Conservation (phyloP, 2,113 vertebrate genomes). For the Callionymus lyra region DNA sequence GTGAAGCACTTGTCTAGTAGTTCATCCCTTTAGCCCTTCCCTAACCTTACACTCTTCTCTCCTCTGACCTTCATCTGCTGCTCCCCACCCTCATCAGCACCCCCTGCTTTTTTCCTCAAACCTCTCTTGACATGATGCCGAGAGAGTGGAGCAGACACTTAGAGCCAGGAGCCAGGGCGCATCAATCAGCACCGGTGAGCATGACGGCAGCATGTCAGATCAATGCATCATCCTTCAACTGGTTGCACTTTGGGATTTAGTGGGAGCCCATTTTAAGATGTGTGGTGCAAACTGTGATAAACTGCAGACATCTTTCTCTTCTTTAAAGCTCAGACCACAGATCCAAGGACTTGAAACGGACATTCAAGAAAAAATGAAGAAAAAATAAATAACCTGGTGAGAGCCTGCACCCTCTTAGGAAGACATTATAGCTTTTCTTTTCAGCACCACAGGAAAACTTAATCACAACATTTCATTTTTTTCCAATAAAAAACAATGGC, state of each 20-base stretch:
- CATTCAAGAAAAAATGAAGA: no score
- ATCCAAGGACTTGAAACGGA: no score
- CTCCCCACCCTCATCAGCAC: slow-evolving; percentile 12
- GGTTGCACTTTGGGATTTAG: slow-evolving; percentile 36
- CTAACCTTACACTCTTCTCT: slow-evolving; percentile 26
- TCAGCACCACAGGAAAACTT: no score
- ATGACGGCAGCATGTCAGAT: slow-evolving; percentile 39
- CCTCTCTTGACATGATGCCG: slow-evolving; percentile 35
- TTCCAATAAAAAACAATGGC: no score
- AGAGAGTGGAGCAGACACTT: slow-evolving; percentile 35
- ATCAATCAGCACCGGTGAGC: slow-evolving; percentile 45
- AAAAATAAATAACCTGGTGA: no score
- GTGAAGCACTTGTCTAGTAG: slow-evolving; percentile 6
- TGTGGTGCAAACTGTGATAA: slow-evolving; percentile 1
- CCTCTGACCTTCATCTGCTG: slow-evolving; percentile 30
- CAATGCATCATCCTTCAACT: slow-evolving; percentile 47
- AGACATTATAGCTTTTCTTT: no score
- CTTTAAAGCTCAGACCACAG: no score
- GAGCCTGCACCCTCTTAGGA: no score
- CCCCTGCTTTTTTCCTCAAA: slow-evolving; percentile 24
- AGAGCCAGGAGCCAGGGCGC: slow-evolving; percentile 39
- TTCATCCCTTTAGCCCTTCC: slow-evolving; percentile 16
- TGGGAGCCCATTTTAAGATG: slow-evolving; percentile 7
- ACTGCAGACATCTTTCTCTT: no score
- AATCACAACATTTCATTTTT: no score